Evolutionary conservation across 2,888 invertebrate species (phyloP).

Genomic region (Philaethria dido): DNA sequence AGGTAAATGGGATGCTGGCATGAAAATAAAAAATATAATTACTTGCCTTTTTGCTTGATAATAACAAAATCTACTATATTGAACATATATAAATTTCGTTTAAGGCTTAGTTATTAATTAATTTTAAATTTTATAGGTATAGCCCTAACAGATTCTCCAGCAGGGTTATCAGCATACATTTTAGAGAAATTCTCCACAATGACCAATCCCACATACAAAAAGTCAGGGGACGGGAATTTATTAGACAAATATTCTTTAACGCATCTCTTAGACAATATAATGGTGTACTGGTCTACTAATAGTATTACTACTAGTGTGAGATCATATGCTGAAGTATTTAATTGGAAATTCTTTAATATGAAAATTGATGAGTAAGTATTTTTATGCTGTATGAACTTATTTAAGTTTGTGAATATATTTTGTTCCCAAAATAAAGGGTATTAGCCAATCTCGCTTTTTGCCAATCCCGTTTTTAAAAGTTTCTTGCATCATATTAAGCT

Average conservation of each 20-base stretch:
- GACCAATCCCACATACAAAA: slow-evolving; percentile 83
- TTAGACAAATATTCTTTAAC: slow-evolving; percentile 69
- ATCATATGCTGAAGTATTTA: slow-evolving; percentile 85
- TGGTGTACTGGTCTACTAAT: slow-evolving; percentile 82
- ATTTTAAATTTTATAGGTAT: slow-evolving; percentile 75
- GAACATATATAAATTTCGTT: background rate
- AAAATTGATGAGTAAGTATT: slow-evolving; percentile 63
- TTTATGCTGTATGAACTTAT: background rate
- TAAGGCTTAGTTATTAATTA: background rate
- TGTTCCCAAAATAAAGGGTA: no score
- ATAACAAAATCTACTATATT: no score
- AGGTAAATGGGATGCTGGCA: no score
- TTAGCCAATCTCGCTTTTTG: no score
- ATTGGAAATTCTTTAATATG: slow-evolving; percentile 50
- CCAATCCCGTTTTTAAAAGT: no score
- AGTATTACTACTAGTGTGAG: slow-evolving; percentile 77
- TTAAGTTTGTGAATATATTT: no score
- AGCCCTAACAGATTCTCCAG: slow-evolving; percentile 90
- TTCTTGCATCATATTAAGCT: no score
- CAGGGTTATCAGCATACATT: slow-evolving; percentile 94
- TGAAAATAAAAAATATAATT: no score
- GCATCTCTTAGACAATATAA: slow-evolving; percentile 79
- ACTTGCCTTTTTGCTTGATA: no score
- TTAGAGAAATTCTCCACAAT: slow-evolving; percentile 92
- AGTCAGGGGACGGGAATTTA: slow-evolving; percentile 86